Percentiles rank a stretch among this genome's conserved stretches.
These are phyloP conservation scores for Eupithecia subumbrata DNA, from an alignment of 2,888 invertebrate genomes.

Conservation along the genomic window DNA sequence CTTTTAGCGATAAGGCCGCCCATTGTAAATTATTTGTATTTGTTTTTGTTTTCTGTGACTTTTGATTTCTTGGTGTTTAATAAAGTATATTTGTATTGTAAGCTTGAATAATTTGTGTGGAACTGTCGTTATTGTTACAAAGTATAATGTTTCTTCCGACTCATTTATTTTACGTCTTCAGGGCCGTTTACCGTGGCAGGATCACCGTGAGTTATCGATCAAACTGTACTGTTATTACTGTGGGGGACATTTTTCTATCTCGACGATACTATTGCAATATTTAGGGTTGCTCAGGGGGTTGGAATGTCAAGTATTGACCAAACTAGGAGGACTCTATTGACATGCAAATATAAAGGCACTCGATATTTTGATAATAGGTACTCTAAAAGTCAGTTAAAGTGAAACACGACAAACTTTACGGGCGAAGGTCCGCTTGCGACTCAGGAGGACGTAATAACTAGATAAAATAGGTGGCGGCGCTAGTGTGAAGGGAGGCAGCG, in stretches of 20 bases:
- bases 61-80: too few species aligned
- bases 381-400: not conserved
- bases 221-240: slow-evolving; percentile 21
- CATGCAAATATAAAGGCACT: not conserved
- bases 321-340: slow-evolving; percentile 3
- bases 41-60: too few species aligned
- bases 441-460: too few species aligned
- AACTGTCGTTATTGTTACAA: not conserved
- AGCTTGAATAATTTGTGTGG: not conserved
- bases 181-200: slow-evolving; percentile 16
- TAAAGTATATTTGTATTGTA: too few species aligned
- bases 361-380: not conserved
- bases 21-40: too few species aligned
- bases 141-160: slow-evolving; percentile 11
- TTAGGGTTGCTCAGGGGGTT: slow-evolving; percentile 14
- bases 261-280: slow-evolving; percentile 15
- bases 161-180: slow-evolving; percentile 17
- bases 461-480: too few species aligned
- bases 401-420: not conserved
- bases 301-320: slow-evolving; percentile 12
- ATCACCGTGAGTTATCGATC: slow-evolving; percentile 27
- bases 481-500: too few species aligned
- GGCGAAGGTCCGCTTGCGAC: too few species aligned
- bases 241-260: slow-evolving; percentile 9
- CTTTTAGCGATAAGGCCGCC: too few species aligned